Evolutionary conservation across 2,797 vertebrate genomes (phyloP), one percentile per base, ranked within the genome.

Genomic region (Enteromius fasciolatus): DNA sequence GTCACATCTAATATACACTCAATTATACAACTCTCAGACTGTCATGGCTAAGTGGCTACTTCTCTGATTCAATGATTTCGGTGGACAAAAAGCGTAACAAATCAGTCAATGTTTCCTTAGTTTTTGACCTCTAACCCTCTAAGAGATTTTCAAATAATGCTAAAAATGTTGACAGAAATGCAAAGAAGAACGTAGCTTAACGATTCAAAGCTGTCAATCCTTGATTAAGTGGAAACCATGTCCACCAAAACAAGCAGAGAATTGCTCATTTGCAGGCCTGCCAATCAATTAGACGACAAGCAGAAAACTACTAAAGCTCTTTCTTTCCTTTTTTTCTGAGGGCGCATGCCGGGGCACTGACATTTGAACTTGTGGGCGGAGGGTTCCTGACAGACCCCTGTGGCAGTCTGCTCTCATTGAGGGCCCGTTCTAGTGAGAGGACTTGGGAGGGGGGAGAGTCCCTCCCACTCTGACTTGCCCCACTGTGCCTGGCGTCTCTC

Each of bases 401-500:
- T 85, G 78, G 81, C 83, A 70, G 70, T 82, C 75, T 75, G 18
- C 79, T 87, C 75, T 48, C 61, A 64, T 68, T 68, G 39, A 82
- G 80, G 39, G 69, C 23, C 63, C 23, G 52, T 67, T 84, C 14
- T 69, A 63, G 75, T 10, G 64, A 52, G 44, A 57, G 59, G 61
- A 75, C 59, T 61, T 41, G 31, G 39, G 64, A 63, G 52, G n/a
- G 66, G 76, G 23, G 63, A 9, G 44, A 39, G 39, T 39, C 75
- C 75, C 66, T 76, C 78, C 70, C 83, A 78, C 83, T 86, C 77
- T 85, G 64, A 82, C 66, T 83, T 70, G 83, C 89, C 91, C 88
- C 59, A 87, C 82, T 90, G 89, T 79, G 89, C 81, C 89, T 91
- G 91, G 92, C 90, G 89, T 93, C 93, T 88, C 87, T 77, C 7